These are phyloP conservation scores for Adineta ricciae DNA, from an alignment of 2,888 invertebrate species.

Conservation along the genomic window DNA sequence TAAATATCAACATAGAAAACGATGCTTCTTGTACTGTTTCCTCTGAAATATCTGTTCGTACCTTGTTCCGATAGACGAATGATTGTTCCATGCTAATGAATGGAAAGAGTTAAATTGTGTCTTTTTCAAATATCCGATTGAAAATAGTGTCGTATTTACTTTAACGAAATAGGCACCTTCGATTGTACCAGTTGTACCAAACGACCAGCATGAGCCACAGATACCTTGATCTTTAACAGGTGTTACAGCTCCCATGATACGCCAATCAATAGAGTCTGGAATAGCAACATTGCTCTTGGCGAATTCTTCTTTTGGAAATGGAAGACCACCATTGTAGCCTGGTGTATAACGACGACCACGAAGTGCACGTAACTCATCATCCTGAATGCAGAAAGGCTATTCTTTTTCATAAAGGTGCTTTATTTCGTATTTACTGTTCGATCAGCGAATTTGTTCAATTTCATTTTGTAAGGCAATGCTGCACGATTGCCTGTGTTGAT, in stretches of 20 bases:
- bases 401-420: background rate
- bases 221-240: conserved; percentile 93
- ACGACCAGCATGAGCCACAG: conserved; percentile 93
- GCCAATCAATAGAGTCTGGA: conserved; percentile 76
- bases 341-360: conserved; percentile 46
- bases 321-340: conserved; percentile 62
- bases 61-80: conserved; percentile 77
- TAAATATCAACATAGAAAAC: background rate
- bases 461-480: conserved; percentile 62
- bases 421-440: background rate
- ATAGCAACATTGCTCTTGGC: conserved; percentile 51
- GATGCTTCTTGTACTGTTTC: background rate
- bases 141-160: background rate
- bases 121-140: too few relatives aligned
- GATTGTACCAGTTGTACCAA: conserved; percentile 80
- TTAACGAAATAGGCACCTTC: conserved; percentile 75
- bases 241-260: conserved; percentile 78
- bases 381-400: conserved; percentile 43
- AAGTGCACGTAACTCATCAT: conserved; percentile 37
- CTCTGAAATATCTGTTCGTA: background rate
- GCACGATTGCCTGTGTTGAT: conserved; percentile 73
- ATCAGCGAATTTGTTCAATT: conserved; percentile 79
- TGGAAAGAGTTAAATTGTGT: background rate
- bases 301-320: conserved; percentile 57
- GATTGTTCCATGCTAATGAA: conserved; percentile 56